Base-by-base conservation (phyloP, 2,113 vertebrate genomes). In the Oryzias melastigma region DNA sequence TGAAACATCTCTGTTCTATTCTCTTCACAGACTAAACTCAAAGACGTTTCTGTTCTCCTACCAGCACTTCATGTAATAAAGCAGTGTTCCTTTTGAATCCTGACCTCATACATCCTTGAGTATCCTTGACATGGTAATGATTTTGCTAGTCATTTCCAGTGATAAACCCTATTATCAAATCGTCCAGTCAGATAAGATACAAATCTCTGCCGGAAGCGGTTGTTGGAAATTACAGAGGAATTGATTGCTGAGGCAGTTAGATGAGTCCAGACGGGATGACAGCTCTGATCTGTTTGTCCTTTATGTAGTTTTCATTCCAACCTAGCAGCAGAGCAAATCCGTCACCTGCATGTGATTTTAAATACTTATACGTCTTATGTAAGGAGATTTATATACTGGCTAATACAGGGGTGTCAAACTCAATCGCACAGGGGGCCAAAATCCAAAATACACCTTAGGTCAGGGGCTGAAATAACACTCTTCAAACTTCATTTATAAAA, bases 101-200 rank as follows among this genome's bases (percentile, higher is more conserved):
- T 61, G 75, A 74, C 77, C 80, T 80, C 50, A 53, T 78, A 85
- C 75, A 72, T 52, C 88, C 85, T 89, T 87, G 85, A 65, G 24
- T 73, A 85, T 87, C 82, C 85, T 88, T 85, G 83, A 71, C 29
- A 24, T 55, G 65, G 71, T 80, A 68, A 84, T 80, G 78, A 87
- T 83, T 72, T 72, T 58, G 71, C 65, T 55, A 76, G 72, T 78
- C 65, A 76, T 82, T 86, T 77, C 51, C 52, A 72, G 78, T 58
- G 86, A 89, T 88, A 87, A 89, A 85, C 76, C 44, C 78, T 58
- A 79, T 87, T 87, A 86, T 86, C 86, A 83, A 84, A 80, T 75
- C 12, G 47, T 45, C 74, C 73, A 75, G 52, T 66, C 72, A 68
- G 86, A 87, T 88, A 78, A 89, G 88, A 89, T 89, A 83, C 35